Conservation (phyloP, 2,113 vertebrate genomes). For the Ammodytes marinus region DNA sequence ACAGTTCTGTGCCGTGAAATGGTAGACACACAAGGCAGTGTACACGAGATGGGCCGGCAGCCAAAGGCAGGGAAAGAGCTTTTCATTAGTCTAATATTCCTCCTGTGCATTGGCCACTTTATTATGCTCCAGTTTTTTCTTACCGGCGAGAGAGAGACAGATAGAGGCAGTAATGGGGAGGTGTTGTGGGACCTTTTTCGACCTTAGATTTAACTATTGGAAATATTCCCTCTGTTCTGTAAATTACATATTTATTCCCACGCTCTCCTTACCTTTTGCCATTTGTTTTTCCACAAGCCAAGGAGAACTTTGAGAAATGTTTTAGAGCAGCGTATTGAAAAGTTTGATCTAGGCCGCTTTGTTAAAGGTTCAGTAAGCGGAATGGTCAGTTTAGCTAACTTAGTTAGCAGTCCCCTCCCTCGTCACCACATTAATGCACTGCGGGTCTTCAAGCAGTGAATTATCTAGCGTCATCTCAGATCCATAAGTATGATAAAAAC, state of each 20-base stretch:
- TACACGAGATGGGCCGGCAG: slow-evolving; percentile 65
- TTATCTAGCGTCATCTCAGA: too few relatives aligned
- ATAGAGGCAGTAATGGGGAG: slow-evolving; percentile 42
- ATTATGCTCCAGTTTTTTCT: slow-evolving; percentile 60
- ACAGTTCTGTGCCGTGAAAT: slow-evolving; percentile 52
- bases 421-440: too few relatives aligned
- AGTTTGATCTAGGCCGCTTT: not conserved
- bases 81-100: slow-evolving; percentile 83
- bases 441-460: too few relatives aligned
- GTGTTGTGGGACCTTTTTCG: slow-evolving; percentile 51
- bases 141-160: slow-evolving; percentile 40
- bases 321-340: slow-evolving; percentile 24
- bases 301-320: slow-evolving; percentile 38
- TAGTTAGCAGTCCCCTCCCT: too few relatives aligned
- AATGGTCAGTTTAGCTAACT: too few relatives aligned
- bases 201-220: slow-evolving; percentile 66
- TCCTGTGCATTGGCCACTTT: slow-evolving; percentile 74
- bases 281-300: slow-evolving; percentile 39
- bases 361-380: not conserved
- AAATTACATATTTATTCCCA: slow-evolving; percentile 50
- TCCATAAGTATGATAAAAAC: too few relatives aligned
- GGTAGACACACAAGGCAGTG: slow-evolving; percentile 36
- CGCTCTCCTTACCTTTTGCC: slow-evolving; percentile 5
- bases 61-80: slow-evolving; percentile 68
- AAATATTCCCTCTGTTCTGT: slow-evolving; percentile 51